Percentiles rank a stretch among this genome's conserved stretches.
Evolutionary conservation across 2,888 invertebrate genomes (phyloP).

Genomic region (Cephalotes varians): DNA sequence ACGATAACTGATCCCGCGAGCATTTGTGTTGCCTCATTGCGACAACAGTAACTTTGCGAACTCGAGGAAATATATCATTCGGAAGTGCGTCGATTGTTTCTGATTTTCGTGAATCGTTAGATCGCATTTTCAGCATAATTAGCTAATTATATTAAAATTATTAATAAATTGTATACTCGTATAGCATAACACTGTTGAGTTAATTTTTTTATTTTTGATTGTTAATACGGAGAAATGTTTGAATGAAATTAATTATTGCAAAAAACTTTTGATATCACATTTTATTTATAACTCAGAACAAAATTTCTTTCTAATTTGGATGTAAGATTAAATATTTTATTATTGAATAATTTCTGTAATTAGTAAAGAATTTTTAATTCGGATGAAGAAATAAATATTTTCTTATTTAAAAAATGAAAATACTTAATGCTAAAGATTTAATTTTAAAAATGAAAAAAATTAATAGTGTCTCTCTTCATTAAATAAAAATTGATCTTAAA

Average conservation of each 20-base stretch:
- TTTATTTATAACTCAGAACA: neutral
- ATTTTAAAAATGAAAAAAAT: neutral
- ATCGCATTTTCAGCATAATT: neutral
- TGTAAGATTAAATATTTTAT: conserved; percentile 4
- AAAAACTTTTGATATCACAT: conserved; percentile 25
- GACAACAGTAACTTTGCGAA: conserved; percentile 42
- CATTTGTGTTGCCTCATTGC: conserved; percentile 50
- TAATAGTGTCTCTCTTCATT: neutral
- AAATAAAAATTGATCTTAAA: neutral
- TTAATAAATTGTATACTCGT: neutral
- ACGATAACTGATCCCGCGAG: conserved; percentile 49
- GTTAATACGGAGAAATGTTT: neutral
- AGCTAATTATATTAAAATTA: conserved; percentile 15
- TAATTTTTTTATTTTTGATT: neutral
- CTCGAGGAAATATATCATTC: conserved; percentile 19
- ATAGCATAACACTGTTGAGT: neutral
- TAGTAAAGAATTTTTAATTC: neutral
- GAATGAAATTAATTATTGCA: neutral
- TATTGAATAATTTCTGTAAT: neutral
- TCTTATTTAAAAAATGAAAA: neutral
- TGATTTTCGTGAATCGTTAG: conserved; percentile 33
- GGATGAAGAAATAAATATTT: neutral
- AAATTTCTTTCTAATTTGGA: neutral
- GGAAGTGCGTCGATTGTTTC: conserved; percentile 22
- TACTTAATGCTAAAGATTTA: neutral